phyloP scores from a whole-genome alignment of 2,888 invertebrate genomes.

The Melitaea athalia region DNA sequence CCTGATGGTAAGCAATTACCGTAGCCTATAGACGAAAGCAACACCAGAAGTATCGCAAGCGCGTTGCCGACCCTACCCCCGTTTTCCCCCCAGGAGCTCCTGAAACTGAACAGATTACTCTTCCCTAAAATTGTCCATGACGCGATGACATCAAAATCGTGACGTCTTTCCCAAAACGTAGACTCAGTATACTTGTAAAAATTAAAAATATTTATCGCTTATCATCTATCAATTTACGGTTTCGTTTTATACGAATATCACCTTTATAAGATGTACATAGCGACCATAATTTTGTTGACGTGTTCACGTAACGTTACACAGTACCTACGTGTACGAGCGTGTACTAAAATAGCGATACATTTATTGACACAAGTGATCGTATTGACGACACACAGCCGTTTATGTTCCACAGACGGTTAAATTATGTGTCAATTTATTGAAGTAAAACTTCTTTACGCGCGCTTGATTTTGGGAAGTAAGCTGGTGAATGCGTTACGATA shows the following conservation, averaged over 20 bases:
- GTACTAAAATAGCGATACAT: constrained; percentile 39
- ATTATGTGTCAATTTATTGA: background rate
- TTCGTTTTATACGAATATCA: background rate
- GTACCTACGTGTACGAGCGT: constrained; percentile 13
- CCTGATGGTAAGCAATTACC: no score
- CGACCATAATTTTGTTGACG: constrained; percentile 3
- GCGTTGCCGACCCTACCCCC: no score
- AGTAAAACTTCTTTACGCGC: no score
- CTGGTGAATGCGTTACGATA: no score
- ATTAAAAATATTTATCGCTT: background rate
- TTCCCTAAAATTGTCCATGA: background rate
- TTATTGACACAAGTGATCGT: constrained; percentile 43
- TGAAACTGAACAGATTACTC: background rate
- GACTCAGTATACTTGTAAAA: background rate
- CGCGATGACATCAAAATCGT: background rate
- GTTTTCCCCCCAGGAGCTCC: no score
- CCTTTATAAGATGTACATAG: constrained; percentile 10
- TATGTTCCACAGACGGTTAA: background rate
- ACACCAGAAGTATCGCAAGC: no score
- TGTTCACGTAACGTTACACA: constrained; percentile 20
- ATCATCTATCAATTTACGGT: background rate
- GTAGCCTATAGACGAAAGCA: no score
- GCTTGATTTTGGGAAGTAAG: no score
- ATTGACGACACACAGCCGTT: constrained; percentile 27
- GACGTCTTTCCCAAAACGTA: background rate